Percentiles rank a stretch among this genome's conserved stretches.
Conservation (phyloP, 2,113 vertebrate species). For the Jacana jacana region DNA sequence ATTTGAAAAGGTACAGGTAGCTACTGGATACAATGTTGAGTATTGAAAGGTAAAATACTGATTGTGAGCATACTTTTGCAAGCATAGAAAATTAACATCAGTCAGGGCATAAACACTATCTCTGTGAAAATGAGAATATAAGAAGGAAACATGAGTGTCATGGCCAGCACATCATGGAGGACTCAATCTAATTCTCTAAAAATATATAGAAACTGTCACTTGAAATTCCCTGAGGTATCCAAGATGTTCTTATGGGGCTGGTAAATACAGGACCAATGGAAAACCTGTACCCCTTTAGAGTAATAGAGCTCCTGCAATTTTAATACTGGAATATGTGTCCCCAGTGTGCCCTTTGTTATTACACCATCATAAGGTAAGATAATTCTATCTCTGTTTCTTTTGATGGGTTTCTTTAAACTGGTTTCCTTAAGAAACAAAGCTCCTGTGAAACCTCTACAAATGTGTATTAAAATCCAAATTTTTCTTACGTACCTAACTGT, state of each 20-base stretch:
- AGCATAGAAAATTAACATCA: neutral
- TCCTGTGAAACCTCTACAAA: neutral
- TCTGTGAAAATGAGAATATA: neutral
- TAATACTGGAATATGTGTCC: neutral
- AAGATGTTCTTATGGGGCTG: neutral
- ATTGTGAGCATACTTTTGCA: neutral
- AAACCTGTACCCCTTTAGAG: neutral
- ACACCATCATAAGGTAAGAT: no score
- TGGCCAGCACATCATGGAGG: rapidly evolving
- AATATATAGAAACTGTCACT: neutral
- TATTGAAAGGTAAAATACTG: neutral
- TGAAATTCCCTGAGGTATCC: neutral
- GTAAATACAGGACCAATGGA: neutral
- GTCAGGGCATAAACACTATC: neutral
- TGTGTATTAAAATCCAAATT: neutral
- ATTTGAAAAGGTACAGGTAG: neutral
- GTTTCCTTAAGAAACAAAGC: neutral
- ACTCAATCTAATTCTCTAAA: neutral
- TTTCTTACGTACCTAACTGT: neutral
- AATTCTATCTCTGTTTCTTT: neutral
- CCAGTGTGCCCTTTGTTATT: neutral
- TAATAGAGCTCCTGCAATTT: neutral
- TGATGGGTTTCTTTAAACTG: neutral
- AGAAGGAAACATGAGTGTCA: neutral
- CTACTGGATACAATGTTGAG: neutral